phyloP scores from a whole-genome alignment of 1,140 invertebrate species.

The Centruroides sculpturatus region DNA sequence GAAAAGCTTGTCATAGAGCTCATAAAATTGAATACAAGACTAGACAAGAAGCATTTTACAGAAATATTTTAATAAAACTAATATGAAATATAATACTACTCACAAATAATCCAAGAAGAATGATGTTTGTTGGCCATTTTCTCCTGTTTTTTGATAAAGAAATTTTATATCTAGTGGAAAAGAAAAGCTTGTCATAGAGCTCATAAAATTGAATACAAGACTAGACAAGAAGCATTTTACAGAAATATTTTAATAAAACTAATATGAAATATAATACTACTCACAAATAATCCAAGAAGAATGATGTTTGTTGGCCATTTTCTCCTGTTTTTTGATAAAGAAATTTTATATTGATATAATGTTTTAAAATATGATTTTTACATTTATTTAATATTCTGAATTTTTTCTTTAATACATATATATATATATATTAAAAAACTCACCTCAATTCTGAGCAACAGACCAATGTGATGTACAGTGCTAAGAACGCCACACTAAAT shows the following conservation, averaged over 20 bases:
- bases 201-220: no score
- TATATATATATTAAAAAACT: not conserved
- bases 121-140: slow-evolving; percentile 35
- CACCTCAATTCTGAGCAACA: slow-evolving; percentile 28
- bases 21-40: no score
- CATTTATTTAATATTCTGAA: not conserved
- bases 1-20: no score
- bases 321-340: slow-evolving; percentile 19
- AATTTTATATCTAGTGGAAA: not conserved
- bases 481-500: slow-evolving; percentile 26
- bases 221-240: no score
- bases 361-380: not conserved
- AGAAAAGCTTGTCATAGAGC: no score
- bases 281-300: slow-evolving; percentile 36
- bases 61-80: no score
- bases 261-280: slow-evolving; percentile 10
- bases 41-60: no score
- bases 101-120: slow-evolving; percentile 37
- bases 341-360: not conserved
- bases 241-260: no score
- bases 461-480: slow-evolving; percentile 30
- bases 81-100: slow-evolving; percentile 17
- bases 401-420: not conserved
- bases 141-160: slow-evolving; percentile 21
- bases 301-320: slow-evolving; percentile 36